Conservation (phyloP, 2,797 vertebrate species). For the Melanitta fusca region DNA sequence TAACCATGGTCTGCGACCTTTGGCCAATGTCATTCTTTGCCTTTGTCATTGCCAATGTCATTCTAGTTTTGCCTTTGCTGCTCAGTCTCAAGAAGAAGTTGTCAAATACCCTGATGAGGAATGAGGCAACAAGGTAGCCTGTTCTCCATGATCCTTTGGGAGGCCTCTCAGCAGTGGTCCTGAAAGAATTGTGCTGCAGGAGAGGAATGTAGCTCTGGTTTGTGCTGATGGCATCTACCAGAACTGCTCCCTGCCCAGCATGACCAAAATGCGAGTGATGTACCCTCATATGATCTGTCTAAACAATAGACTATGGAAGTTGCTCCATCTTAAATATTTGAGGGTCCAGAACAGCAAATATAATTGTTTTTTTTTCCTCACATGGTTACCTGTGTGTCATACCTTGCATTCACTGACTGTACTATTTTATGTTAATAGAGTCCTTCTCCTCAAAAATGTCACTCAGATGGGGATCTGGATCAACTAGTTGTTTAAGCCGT, state of each 20-base stretch:
- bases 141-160: neutral
- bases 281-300: neutral
- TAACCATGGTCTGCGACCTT: neutral
- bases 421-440: neutral
- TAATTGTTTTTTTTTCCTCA: neutral
- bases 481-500: neutral
- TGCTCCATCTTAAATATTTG: neutral
- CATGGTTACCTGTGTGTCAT: accelerated
- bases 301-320: neutral
- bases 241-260: neutral
- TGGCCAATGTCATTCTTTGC: neutral
- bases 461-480: neutral
- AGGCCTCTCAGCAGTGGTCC: neutral
- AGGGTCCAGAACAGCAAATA: neutral
- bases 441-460: neutral
- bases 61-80: neutral
- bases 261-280: neutral
- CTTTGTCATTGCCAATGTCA: neutral
- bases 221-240: neutral
- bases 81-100: neutral
- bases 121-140: neutral
- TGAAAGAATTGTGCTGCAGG: neutral
- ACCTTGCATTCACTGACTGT: neutral
- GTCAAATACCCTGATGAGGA: neutral
- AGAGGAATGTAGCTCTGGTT: neutral